Conservation (phyloP, 1,140 invertebrate genomes). For the Eufriesea mexicana region DNA sequence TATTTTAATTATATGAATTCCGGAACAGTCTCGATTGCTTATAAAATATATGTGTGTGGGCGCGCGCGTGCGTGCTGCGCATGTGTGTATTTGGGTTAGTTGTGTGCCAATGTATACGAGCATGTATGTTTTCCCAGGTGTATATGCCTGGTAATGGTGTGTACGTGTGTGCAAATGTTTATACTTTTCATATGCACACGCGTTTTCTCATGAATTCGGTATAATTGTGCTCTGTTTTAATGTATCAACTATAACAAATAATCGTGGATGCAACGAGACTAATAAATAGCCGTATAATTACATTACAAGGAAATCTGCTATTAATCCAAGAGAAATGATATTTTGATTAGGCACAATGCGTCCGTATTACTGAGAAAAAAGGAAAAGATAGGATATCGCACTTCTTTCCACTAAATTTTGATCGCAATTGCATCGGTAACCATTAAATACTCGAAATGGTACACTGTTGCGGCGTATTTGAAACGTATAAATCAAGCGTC, state of each 20-base stretch:
- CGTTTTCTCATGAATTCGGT: slow-evolving; percentile 41
- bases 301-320: neutral
- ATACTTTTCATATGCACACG: slow-evolving; percentile 48
- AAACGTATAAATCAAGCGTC: neutral
- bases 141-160: slow-evolving; percentile 39
- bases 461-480: neutral
- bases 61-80: neutral
- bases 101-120: no score
- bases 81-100: no score
- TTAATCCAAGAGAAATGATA: neutral
- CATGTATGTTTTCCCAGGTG: no score
- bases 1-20: slow-evolving; percentile 66
- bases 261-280: slow-evolving; percentile 64
- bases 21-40: slow-evolving; percentile 71
- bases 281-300: slow-evolving; percentile 20
- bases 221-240: slow-evolving; percentile 34
- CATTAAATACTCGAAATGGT: neutral
- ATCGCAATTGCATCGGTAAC: neutral
- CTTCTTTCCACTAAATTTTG: neutral
- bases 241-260: slow-evolving; percentile 38
- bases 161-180: slow-evolving; percentile 62
- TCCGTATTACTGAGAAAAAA: neutral
- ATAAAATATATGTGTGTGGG: slow-evolving; percentile 67
- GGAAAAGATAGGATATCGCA: neutral
- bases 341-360: neutral